Conservation (phyloP, 1,140 invertebrate genomes). For the Brachionus koreanus region DNA sequence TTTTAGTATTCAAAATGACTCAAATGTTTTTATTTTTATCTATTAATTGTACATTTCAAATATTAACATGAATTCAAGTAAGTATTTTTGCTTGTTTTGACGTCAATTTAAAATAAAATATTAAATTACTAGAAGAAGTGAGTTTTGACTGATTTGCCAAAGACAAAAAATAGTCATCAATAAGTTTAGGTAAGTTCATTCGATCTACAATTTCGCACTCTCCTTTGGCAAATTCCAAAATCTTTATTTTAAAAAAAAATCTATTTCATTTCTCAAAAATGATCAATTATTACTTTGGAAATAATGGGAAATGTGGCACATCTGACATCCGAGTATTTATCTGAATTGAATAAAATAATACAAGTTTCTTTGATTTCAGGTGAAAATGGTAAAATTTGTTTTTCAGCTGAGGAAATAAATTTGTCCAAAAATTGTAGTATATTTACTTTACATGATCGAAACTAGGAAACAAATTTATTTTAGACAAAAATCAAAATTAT, state of each 20-base stretch:
- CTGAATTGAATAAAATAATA: background rate
- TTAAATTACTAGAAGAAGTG: background rate
- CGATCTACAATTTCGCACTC: background rate
- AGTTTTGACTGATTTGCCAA: constrained; percentile 35
- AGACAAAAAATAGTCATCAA: constrained; percentile 27
- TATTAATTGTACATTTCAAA: too few species aligned
- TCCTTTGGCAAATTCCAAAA: background rate
- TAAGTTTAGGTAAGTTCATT: background rate
- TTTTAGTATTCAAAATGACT: too few species aligned
- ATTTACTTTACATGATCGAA: constrained; percentile 3
- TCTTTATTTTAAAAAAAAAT: background rate
- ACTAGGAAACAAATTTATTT: background rate
- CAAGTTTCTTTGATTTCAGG: background rate
- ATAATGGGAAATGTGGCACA: constrained; percentile 20
- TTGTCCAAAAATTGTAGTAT: background rate
- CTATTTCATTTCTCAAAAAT: background rate
- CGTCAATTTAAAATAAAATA: too few species aligned
- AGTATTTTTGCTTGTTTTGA: too few species aligned
- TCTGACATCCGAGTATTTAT: constrained; percentile 18
- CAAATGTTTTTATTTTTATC: too few species aligned
- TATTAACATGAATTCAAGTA: too few species aligned
- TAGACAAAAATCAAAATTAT: background rate
- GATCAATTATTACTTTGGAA: background rate
- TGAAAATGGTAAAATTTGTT: constrained; percentile 23
- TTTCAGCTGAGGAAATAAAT: background rate